phyloP scores from a whole-genome alignment of 2,113 vertebrate genomes.

The Mesocricetus auratus region DNA sequence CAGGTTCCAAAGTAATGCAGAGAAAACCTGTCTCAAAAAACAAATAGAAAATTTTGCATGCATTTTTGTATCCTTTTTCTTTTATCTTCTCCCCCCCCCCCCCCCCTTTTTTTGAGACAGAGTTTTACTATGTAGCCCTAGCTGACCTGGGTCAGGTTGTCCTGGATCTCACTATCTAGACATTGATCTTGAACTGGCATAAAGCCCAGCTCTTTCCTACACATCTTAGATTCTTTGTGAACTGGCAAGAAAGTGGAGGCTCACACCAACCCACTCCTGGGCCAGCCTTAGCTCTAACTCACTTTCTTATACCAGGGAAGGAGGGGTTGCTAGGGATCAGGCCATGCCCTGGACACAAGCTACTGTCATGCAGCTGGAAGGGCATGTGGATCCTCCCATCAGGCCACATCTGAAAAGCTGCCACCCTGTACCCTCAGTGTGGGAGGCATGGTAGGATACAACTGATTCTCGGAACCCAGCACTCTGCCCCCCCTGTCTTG shows the following conservation, averaged over 20 bases:
- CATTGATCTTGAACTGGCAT: neutral
- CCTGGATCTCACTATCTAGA: neutral
- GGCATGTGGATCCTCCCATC: neutral
- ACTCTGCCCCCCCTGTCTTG: neutral
- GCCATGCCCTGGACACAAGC: neutral
- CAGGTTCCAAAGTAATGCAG: too few species aligned
- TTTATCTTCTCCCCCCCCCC: neutral
- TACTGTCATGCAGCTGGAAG: neutral
- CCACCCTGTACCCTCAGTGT: fast-evolving
- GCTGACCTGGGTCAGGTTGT: neutral
- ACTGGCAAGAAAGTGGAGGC: neutral
- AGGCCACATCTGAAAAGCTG: neutral
- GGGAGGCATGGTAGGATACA: neutral
- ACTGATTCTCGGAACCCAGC: neutral
- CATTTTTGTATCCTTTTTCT: neutral
- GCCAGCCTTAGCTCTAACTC: neutral
- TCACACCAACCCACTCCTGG: too few species aligned
- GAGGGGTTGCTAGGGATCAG: neutral
- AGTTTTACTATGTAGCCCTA: neutral
- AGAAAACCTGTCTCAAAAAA: too few species aligned
- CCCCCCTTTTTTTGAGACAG: neutral
- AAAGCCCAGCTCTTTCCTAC: neutral
- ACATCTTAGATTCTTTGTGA: neutral
- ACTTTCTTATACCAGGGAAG: neutral
- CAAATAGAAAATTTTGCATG: too few species aligned